Percentiles rank a stretch among this genome's conserved stretches.
Evolutionary conservation across 2,113 vertebrate genomes (phyloP).

Genomic region (Ranitomeya imitator): DNA sequence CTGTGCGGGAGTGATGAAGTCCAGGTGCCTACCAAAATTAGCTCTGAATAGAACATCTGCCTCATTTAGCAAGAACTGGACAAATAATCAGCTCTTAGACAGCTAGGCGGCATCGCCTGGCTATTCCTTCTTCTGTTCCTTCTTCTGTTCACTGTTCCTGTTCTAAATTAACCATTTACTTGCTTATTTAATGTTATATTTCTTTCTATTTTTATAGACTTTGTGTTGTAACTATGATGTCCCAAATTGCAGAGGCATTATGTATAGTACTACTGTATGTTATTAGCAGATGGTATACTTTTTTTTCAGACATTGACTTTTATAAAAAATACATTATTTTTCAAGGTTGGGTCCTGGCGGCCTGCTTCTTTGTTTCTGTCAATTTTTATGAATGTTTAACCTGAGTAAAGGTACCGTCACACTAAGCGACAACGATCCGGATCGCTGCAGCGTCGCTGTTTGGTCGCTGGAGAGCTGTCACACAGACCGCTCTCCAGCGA

Average conservation of each 20-base stretch:
- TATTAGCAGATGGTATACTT: background rate
- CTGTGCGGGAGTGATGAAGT: background rate
- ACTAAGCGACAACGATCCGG: too few species aligned
- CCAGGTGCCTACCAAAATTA: constrained; percentile 19
- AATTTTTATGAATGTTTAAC: constrained; percentile 9
- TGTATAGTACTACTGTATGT: background rate
- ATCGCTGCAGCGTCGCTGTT: too few species aligned
- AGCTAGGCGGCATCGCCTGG: background rate
- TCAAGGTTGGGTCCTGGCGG: constrained; percentile 20
- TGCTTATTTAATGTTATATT: constrained; percentile 7
- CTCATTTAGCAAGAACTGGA: background rate
- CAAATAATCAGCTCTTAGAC: background rate
- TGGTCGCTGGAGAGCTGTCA: too few species aligned
- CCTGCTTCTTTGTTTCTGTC: background rate
- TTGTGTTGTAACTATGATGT: constrained; percentile 9
- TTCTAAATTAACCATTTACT: background rate
- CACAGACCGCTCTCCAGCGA: too few species aligned
- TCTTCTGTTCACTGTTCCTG: background rate
- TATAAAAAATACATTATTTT: background rate
- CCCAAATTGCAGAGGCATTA: background rate
- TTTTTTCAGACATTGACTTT: constrained; percentile 4
- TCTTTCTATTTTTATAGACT: background rate
- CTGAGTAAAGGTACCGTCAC: too few species aligned
- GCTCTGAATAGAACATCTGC: constrained; percentile 27
- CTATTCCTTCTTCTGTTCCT: background rate